Conservation (phyloP, 1,140 invertebrate species). For the Choristoneura fumiferana region DNA sequence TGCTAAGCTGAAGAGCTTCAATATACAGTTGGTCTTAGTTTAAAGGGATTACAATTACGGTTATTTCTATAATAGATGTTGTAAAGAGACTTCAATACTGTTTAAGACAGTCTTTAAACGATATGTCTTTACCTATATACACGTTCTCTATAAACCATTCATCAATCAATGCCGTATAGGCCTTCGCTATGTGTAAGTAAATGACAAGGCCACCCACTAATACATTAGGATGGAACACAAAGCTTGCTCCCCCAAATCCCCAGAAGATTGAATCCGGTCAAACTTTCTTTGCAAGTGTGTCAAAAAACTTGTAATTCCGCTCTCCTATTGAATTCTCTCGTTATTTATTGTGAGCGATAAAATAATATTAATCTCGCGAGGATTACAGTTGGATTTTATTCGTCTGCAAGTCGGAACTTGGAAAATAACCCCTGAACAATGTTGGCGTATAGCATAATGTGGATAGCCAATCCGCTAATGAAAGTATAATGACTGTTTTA, state of each 20-base stretch:
- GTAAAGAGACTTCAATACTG: no score
- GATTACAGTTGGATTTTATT: slow-evolving; percentile 69
- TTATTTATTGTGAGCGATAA: slow-evolving; percentile 77
- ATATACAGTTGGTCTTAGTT: no score
- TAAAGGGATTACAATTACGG: no score
- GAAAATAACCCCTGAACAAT: slow-evolving; percentile 62
- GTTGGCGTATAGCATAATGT: slow-evolving; percentile 40
- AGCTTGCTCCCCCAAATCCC: slow-evolving; percentile 58
- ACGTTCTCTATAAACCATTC: not conserved
- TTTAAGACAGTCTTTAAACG: no score
- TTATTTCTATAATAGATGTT: no score
- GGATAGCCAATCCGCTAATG: slow-evolving; percentile 46
- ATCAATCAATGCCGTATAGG: no score
- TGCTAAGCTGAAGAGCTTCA: no score
- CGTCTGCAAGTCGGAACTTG: slow-evolving; percentile 59
- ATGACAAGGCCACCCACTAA: slow-evolving; percentile 28
- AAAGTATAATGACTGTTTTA: slow-evolving; percentile 38
- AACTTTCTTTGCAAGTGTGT: slow-evolving; percentile 66
- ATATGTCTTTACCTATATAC: no score
- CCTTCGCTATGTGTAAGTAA: no score
- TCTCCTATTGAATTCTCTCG: slow-evolving; percentile 71
- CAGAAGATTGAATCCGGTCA: slow-evolving; percentile 64
- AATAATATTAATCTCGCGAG: slow-evolving; percentile 77
- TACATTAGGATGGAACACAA: slow-evolving; percentile 49
- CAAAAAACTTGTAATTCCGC: slow-evolving; percentile 73